A percentile compares a stretch with the other conserved stretches of the same genome.
These are phyloP conservation scores for Cebuella pygmaea DNA, from an alignment of 2,797 vertebrate genomes.

Conservation along the genomic window DNA sequence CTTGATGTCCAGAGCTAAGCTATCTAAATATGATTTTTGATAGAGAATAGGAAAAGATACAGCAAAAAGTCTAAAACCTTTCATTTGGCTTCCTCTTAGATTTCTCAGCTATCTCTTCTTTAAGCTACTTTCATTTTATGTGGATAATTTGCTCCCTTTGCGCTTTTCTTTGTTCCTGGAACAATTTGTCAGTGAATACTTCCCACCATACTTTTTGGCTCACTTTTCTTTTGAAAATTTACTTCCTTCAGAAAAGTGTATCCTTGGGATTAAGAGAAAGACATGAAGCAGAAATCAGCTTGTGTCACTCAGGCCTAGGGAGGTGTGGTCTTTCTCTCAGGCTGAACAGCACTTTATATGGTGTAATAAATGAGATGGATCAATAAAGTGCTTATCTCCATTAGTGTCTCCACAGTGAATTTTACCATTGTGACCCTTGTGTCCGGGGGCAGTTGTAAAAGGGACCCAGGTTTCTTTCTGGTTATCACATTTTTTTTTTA, in stretches of 20 bases:
- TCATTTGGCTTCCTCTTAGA: not conserved
- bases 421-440: not conserved
- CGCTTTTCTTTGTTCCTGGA: not conserved
- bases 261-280: not conserved
- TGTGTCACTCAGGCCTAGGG: not conserved
- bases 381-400: not conserved
- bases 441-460: not conserved
- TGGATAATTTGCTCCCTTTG: not conserved
- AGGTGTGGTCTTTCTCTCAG: not conserved
- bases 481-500: not conserved
- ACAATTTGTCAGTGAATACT: not conserved
- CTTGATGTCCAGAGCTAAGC: not conserved
- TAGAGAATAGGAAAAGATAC: not conserved
- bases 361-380: not conserved
- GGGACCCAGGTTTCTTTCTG: not conserved
- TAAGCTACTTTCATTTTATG: not conserved
- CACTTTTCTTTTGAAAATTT: conserved; percentile 36
- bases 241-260: not conserved
- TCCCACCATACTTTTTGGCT: not conserved
- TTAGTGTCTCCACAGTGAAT: not conserved
- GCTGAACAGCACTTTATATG: fast-evolving
- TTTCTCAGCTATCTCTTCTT: not conserved
- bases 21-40: not conserved
- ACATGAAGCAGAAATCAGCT: not conserved
- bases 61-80: not conserved